Base-by-base conservation (phyloP, 2,888 invertebrate genomes). In the Cheilosia vernalis region DNA sequence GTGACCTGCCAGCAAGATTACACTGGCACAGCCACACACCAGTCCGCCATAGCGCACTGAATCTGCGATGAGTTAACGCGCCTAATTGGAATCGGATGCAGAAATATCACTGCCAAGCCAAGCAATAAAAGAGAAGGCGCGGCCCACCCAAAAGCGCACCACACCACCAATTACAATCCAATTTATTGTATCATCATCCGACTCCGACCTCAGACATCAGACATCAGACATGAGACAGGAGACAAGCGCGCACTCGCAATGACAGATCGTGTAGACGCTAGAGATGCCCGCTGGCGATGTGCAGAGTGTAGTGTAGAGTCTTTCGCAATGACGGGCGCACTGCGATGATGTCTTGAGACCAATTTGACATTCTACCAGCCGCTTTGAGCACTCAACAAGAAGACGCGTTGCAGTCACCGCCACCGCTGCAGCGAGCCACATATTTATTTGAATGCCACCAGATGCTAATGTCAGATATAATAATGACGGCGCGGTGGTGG, bases 51-150 rank as follows among this genome's bases (percentile, higher is more conserved):
- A 55, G 10, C 40, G 58, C 60, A 81, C 81, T 24, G 42, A 47
- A 78, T 78, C 51, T 19, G 73, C 33, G 80, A 69, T 79, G 56
- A 84, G 72, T 53, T 76, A 67, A 66, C 70, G 76, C 63, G 76
- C 56, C 76, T 85, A 85, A 85, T 85, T 81, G 85, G 85, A 81
- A 76, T 77, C 80, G 85, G 85, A 85, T 85, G 85, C 79, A 84
- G 80, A 76, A 80, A 66, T 70, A 80, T 76, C 76, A 72, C 76
- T 72, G 76, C 47, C 85, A 70, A 42, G 49, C 70, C 64, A 42
- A 47, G 42, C 64, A 60, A 42, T 70, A 55, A 66, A 72, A 37
- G 72, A 55, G 67, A 76, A 77, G 80, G 76, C 67, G 85, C 72
- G 69, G 85, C 74, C 79, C 79, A 76, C 79, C 84, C 76, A 80